Percentiles rank a stretch among this genome's conserved stretches.
Conservation (phyloP, 2,113 vertebrate genomes). For the Sorex fumeus region DNA sequence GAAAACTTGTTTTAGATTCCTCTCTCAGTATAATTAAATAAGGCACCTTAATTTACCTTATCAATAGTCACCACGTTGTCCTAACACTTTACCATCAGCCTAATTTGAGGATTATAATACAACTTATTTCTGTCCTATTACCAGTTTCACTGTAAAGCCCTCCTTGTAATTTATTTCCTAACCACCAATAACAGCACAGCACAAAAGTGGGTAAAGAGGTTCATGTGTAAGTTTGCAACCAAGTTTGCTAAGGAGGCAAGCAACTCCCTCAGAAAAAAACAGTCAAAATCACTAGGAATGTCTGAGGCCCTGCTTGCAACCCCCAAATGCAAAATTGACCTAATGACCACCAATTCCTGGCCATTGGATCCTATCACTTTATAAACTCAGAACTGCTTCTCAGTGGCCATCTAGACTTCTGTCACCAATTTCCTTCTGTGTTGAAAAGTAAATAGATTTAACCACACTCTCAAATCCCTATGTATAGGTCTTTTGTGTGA, state of each 20-base stretch:
- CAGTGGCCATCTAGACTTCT: slow-evolving; percentile 47
- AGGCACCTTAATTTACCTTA: background rate
- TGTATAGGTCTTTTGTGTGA: slow-evolving; percentile 47
- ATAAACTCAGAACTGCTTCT: slow-evolving; percentile 71
- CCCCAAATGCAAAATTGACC: background rate
- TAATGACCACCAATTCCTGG: background rate
- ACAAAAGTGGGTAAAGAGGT: background rate
- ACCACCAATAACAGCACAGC: background rate
- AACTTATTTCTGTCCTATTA: background rate
- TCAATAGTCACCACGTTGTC: background rate
- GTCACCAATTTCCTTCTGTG: slow-evolving; percentile 74
- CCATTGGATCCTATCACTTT: background rate
- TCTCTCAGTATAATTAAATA: background rate
- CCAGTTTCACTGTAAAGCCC: background rate
- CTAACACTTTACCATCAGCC: background rate
- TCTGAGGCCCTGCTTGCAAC: background rate
- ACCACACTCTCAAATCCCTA: slow-evolving; percentile 56
- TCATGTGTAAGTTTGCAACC: background rate
- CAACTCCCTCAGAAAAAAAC: background rate
- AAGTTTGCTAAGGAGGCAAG: background rate
- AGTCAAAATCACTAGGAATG: background rate
- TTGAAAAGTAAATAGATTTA: slow-evolving; percentile 70
- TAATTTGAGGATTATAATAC: background rate
- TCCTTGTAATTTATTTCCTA: slow-evolving; percentile 8
- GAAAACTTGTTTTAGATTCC: background rate